Base-by-base conservation (phyloP, 1,140 invertebrate species). In the Musca domestica region DNA sequence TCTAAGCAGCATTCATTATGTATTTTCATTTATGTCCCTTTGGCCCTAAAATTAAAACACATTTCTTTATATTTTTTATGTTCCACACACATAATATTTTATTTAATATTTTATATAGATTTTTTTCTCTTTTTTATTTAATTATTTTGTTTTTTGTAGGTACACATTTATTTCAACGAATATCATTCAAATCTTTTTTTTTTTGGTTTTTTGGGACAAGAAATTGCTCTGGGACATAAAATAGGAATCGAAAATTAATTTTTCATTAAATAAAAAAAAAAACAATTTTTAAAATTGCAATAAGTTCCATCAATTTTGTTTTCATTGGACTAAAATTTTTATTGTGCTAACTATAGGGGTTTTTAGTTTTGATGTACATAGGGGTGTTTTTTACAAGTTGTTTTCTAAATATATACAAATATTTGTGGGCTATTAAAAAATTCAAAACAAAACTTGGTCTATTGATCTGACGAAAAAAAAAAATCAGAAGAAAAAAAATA, bases 101-200 rank as follows among this genome's bases (percentile, higher is more conserved):
- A 25, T 66, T 66, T 66, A 66, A 66, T 67, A 54, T 67, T 34
- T 66, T 49, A n/a, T 51, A 22, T 49, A 17, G 48, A 49, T 66
- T 51, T 66, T 66, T 66, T 14, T 49, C 20, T 25, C 0, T 30
- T 23, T 30, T 51, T 51, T 10, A 47, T 14, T 19, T 64, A 17
- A 19, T 47, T 64, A 4, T 34, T 63, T 58, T 9, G 2, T 58
- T 63, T 41, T 49, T 25, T n/a, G 65, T 67, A 48, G 41, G 66
- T 67, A 67, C 66, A 67, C 66, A 67, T 64, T 68, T 63, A 63
- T 67, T 63, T 66, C 12, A 51, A 41, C 34, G 34, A 41, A 41
- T 41, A 41, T 41, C 34, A 41, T 41, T 10, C 34, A 41, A 41
- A 41, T 41, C 4, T 41, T 41, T 15, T 61, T 67, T 23, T 54